Percentiles rank a stretch among this genome's conserved stretches.
Conservation (phyloP, 1,140 invertebrate genomes). For the Chironomus striatipennis region DNA sequence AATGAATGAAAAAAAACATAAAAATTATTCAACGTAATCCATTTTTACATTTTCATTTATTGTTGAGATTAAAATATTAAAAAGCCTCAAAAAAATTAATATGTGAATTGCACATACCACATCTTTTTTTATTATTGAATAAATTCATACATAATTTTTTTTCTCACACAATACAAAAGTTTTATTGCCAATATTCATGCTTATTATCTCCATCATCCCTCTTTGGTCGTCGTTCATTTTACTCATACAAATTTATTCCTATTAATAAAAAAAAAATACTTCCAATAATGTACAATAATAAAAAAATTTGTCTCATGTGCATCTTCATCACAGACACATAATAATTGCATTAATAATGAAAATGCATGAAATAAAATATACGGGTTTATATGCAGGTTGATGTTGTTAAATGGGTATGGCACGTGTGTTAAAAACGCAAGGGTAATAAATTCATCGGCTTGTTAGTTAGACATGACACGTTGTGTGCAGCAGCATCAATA, state of each 20-base stretch:
- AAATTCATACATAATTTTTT: no score
- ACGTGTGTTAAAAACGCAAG: background rate
- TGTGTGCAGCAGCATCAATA: slow-evolving; percentile 6
- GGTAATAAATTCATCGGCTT: background rate
- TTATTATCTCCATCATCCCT: background rate
- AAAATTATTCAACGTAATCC: no score
- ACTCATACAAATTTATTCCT: no score
- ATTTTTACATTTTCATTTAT: no score
- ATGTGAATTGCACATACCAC: no score
- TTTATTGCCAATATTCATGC: background rate
- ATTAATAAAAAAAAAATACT: background rate
- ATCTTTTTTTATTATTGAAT: no score
- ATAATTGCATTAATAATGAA: background rate
- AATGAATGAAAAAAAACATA: no score
- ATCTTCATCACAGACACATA: background rate
- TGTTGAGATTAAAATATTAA: no score
- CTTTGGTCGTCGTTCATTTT: no score
- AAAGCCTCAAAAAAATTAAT: no score
- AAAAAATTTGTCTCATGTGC: slow-evolving; percentile 1
- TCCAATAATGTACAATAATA: background rate
- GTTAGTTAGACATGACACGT: background rate
- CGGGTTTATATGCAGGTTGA: slow-evolving; percentile 7
- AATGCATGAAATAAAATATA: background rate
- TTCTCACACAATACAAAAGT: no score
- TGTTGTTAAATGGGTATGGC: background rate